Percentiles rank a stretch among this genome's conserved stretches.
phyloP scores from a whole-genome alignment of 2,113 vertebrate species.

The Lepus europaeus region DNA sequence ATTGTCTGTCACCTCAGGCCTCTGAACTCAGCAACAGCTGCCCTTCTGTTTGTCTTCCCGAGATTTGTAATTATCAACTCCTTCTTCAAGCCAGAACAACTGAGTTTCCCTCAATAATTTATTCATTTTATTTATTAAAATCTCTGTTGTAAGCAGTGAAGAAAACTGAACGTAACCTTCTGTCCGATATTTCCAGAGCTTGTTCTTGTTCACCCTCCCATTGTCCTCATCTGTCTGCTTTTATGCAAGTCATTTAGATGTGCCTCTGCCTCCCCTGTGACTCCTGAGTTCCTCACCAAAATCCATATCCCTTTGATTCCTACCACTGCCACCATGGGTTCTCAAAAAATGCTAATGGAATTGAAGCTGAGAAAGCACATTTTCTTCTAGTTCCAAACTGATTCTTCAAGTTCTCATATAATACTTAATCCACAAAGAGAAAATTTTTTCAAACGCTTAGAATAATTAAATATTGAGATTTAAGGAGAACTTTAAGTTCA shows the following conservation, averaged over 20 bases:
- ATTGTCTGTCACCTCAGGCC: not conserved
- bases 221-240: not conserved
- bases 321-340: not conserved
- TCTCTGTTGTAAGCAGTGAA: not conserved
- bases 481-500: not conserved
- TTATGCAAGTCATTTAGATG: not conserved
- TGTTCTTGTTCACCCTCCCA: not conserved
- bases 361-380: not conserved
- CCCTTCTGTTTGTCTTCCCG: not conserved
- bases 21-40: not conserved
- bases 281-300: not conserved
- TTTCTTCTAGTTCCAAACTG: not conserved
- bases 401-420: not conserved
- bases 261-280: not conserved
- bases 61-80: not conserved
- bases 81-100: not conserved
- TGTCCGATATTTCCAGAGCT: not conserved
- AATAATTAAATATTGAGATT: not conserved
- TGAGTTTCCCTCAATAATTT: not conserved
- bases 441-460: not conserved
- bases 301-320: not conserved
- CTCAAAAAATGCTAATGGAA: not conserved
- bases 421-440: not conserved
- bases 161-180: not conserved
- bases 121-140: not conserved